A percentile compares a stretch with the other conserved stretches of the same genome.
Conservation (phyloP, 2,797 vertebrate species). For the Pantherophis vulpinus region DNA sequence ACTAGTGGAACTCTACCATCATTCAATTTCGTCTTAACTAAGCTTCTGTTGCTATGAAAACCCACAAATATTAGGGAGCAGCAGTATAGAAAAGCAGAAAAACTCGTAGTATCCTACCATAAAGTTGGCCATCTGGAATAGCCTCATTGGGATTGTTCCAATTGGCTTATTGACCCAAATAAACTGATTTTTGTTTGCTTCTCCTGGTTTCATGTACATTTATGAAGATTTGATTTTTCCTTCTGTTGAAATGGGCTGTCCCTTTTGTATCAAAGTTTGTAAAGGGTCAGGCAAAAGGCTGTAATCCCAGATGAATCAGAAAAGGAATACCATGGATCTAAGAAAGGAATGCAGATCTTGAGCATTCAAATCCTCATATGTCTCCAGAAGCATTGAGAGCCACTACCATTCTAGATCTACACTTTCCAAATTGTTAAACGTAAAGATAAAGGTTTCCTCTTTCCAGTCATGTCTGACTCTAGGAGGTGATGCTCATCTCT, state of each 20-base stretch:
- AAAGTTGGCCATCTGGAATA: slow-evolving; percentile 54
- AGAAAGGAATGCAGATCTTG: too few species aligned
- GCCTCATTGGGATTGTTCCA: background rate
- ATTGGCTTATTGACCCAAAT: background rate
- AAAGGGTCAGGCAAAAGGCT: background rate
- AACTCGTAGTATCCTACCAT: slow-evolving; percentile 34
- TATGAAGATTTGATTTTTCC: background rate
- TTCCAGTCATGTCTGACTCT: background rate
- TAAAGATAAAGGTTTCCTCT: background rate
- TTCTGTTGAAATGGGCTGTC: background rate
- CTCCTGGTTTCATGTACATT: background rate
- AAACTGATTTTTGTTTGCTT: background rate
- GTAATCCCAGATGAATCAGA: background rate
- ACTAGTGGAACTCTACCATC: slow-evolving; percentile 43
- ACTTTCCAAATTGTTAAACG: background rate
- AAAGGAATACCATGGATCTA: background rate
- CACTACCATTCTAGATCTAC: background rate
- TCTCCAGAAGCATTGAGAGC: background rate
- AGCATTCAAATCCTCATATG: background rate
- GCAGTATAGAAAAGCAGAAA: slow-evolving; percentile 15
- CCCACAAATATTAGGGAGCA: slow-evolving; percentile 69
- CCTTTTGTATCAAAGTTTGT: background rate
- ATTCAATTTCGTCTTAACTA: slow-evolving; percentile 36
- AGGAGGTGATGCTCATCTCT: background rate
- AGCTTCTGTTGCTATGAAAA: slow-evolving; percentile 64